A percentile compares a stretch with the other conserved stretches of the same genome.
Evolutionary conservation across 1,140 invertebrate genomes (phyloP).

Genomic region (Caenorhabditis latens): DNA sequence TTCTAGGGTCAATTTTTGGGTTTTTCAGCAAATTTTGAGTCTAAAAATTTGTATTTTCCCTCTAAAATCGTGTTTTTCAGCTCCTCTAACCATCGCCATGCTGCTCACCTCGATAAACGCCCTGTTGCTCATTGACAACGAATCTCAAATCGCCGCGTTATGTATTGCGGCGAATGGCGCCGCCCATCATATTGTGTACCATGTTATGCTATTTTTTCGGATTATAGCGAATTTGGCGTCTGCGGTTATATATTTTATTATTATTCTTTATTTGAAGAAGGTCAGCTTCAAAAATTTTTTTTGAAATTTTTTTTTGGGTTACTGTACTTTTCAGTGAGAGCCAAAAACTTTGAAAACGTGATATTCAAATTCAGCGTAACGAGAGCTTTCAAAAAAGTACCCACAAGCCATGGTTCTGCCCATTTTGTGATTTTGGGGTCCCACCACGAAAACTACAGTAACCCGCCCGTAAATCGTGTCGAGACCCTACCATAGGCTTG

Average conservation of each 20-base stretch:
- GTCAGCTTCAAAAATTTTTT: neutral
- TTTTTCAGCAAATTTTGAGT: neutral
- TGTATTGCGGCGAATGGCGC: slow-evolving; percentile 60
- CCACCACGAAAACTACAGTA: too few species aligned
- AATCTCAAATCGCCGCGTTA: neutral
- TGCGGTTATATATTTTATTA: slow-evolving; percentile 47
- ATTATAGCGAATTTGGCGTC: slow-evolving; percentile 58
- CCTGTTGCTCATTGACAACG: slow-evolving; percentile 9
- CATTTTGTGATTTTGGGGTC: too few species aligned
- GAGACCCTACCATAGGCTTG: neutral
- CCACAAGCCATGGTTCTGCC: too few species aligned
- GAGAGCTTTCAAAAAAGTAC: too few species aligned
- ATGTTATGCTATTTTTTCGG: slow-evolving; percentile 57
- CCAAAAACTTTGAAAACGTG: too few species aligned
- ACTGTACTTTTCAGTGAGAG: neutral
- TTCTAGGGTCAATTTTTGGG: neutral
- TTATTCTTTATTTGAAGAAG: slow-evolving; percentile 54
- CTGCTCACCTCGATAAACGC: slow-evolving; percentile 33
- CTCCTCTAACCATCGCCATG: neutral
- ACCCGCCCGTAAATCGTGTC: too few species aligned
- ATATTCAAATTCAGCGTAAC: too few species aligned
- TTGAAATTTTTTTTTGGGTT: neutral
- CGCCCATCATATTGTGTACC: slow-evolving; percentile 58
- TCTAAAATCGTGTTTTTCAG: neutral
- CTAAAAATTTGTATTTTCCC: neutral